phyloP scores from a whole-genome alignment of 1,140 invertebrate species.

The Drosophila serrata region DNA sequence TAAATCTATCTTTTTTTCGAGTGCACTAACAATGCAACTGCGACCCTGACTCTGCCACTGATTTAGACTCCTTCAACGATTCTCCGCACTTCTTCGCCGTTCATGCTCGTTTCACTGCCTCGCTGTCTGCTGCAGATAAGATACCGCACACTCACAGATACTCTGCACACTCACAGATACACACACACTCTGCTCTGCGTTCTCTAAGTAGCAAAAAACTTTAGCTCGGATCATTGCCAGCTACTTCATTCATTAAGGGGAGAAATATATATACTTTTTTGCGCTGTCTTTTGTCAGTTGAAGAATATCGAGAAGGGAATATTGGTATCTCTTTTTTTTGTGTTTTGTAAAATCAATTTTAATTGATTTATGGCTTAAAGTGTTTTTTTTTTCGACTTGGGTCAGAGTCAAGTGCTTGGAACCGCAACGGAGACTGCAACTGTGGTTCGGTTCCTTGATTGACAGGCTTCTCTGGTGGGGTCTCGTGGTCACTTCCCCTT shows the following conservation, averaged over 20 bases:
- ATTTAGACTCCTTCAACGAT: constrained; percentile 2
- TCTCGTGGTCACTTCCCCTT: constrained; percentile 14
- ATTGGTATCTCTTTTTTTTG: no score
- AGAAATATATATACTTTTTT: constrained; percentile 49
- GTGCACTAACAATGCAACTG: constrained; percentile 25
- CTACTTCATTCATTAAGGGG: constrained; percentile 71
- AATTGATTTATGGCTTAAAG: constrained; percentile 81
- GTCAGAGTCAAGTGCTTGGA: constrained; percentile 58
- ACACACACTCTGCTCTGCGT: constrained; percentile 31
- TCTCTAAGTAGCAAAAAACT: constrained; percentile 74
- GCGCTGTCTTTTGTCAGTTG: constrained; percentile 69
- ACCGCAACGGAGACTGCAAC: constrained; percentile 29
- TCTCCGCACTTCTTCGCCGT: constrained; percentile 1
- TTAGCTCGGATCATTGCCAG: constrained; percentile 71
- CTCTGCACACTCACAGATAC: constrained; percentile 6
- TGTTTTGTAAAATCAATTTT: constrained; percentile 70
- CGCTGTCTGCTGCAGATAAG: constrained; percentile 74
- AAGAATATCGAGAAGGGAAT: background rate
- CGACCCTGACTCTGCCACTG: constrained; percentile 54
- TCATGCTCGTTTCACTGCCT: constrained; percentile 53
- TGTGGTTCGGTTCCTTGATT: constrained; percentile 62
- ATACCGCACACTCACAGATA: constrained; percentile 23
- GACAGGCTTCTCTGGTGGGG: constrained; percentile 65
- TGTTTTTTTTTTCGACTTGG: constrained; percentile 70
- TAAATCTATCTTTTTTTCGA: background rate